phyloP scores from a whole-genome alignment of 2,113 vertebrate genomes.

The Daphoenositta chrysoptera region DNA sequence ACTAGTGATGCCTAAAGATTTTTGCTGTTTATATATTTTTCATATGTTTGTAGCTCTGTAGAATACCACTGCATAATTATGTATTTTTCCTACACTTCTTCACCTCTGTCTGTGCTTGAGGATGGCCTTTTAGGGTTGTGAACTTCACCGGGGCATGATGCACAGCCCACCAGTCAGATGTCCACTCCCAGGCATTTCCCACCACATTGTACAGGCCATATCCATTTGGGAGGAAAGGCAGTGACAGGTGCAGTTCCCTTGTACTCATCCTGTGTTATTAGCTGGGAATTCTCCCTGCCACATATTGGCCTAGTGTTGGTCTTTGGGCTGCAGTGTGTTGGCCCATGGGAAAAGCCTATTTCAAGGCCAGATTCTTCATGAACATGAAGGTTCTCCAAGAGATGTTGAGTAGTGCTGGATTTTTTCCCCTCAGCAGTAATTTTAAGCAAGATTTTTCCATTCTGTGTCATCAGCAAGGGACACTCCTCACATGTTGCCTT shows the following conservation, averaged over 20 bases:
- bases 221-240: constrained; percentile 85
- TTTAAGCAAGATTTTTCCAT: not conserved
- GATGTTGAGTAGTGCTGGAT: accelerated
- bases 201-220: constrained; percentile 89
- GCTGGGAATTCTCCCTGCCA: constrained; percentile 89
- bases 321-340: constrained; percentile 86
- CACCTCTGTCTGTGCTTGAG: not conserved
- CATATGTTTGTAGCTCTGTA: not conserved
- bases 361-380: not conserved
- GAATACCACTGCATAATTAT: too few relatives aligned
- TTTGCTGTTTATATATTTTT: not conserved
- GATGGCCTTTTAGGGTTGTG: constrained; percentile 67
- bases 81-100: not conserved
- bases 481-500: accelerated
- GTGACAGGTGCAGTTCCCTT: constrained; percentile 81
- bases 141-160: constrained; percentile 73
- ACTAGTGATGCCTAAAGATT: not conserved
- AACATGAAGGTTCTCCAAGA: not conserved
- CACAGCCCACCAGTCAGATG: constrained; percentile 86
- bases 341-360: constrained; percentile 89
- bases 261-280: constrained; percentile 84
- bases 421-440: not conserved
- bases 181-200: constrained; percentile 95
- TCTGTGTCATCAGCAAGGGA: not conserved
- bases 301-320: constrained; percentile 85